Evolutionary conservation across 2,888 invertebrate genomes (phyloP).

Genomic region (Megaustenia siamemsis): DNA sequence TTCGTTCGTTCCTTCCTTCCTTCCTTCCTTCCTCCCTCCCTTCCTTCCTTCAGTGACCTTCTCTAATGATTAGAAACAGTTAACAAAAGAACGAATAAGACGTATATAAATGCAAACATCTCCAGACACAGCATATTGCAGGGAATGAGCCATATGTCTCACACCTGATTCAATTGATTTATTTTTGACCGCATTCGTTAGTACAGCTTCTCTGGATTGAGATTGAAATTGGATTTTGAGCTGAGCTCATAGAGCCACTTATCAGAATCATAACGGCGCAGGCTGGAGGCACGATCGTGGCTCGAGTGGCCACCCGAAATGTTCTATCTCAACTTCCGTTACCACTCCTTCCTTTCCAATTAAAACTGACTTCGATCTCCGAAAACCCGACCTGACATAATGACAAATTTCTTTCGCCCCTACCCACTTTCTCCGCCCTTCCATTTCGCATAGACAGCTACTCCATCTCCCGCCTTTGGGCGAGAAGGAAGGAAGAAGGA

Average conservation of each 20-base stretch:
- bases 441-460: not conserved
- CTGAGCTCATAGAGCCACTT: slow-evolving; percentile 5
- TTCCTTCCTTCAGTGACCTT: no score
- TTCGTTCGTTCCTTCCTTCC: no score
- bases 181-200: not conserved
- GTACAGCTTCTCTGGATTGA: not conserved
- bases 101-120: no score
- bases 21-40: no score
- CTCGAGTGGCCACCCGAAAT: not conserved
- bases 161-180: not conserved
- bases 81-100: no score
- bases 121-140: no score
- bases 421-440: not conserved
- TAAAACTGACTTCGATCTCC: slow-evolving; percentile 25
- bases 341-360: slow-evolving; percentile 24
- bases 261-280: slow-evolving; percentile 20
- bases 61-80: no score
- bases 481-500: not conserved
- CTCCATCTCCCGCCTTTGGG: not conserved
- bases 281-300: not conserved
- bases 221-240: slow-evolving; percentile 21
- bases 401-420: slow-evolving; percentile 3
- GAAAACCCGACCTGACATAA: not conserved
- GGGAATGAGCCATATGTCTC: no score
- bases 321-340: not conserved